A percentile compares a stretch with the other conserved stretches of the same genome.
Conservation (phyloP, 2,113 vertebrate species). For the Corythoichthys haematopterus region DNA sequence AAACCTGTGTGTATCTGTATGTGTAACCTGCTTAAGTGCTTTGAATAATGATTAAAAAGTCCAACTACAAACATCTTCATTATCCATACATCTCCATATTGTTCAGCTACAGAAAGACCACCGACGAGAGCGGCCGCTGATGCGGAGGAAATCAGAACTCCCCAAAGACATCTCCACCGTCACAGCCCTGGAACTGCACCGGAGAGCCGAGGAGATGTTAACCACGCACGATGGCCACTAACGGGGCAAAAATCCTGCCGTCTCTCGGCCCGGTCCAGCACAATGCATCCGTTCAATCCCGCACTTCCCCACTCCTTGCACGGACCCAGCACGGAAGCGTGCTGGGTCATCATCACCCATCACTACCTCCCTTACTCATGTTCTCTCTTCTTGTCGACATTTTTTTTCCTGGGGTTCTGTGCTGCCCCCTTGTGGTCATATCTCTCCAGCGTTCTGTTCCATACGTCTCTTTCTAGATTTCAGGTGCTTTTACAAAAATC, state of each 20-base stretch:
- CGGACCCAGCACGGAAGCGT: constrained; percentile 12
- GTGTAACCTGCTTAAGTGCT: neutral
- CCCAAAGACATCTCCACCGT: constrained; percentile 94
- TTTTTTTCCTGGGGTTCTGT: constrained; percentile 38
- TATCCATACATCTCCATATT: neutral
- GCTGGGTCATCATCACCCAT: constrained; percentile 2
- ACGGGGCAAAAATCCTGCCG: constrained; percentile 48
- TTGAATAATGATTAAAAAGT: neutral
- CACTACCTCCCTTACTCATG: constrained; percentile 7
- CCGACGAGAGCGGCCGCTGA: constrained; percentile 84
- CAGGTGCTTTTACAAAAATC: constrained; percentile 50
- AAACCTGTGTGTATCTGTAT: too few relatives aligned
- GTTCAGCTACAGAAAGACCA: constrained; percentile 81
- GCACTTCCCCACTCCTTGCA: constrained; percentile 4
- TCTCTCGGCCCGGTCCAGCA: constrained; percentile 45
- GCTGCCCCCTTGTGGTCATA: constrained; percentile 64
- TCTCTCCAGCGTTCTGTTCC: constrained; percentile 64
- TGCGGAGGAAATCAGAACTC: constrained; percentile 95
- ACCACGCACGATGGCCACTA: constrained; percentile 87
- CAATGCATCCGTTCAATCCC: constrained; percentile 34
- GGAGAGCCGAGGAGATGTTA: constrained; percentile 87
- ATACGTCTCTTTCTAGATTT: constrained; percentile 48
- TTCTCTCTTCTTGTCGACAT: constrained; percentile 6
- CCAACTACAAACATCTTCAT: neutral
- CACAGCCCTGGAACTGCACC: constrained; percentile 91